Base-by-base conservation (phyloP, 2,797 vertebrate species). In the Gila robusta region DNA sequence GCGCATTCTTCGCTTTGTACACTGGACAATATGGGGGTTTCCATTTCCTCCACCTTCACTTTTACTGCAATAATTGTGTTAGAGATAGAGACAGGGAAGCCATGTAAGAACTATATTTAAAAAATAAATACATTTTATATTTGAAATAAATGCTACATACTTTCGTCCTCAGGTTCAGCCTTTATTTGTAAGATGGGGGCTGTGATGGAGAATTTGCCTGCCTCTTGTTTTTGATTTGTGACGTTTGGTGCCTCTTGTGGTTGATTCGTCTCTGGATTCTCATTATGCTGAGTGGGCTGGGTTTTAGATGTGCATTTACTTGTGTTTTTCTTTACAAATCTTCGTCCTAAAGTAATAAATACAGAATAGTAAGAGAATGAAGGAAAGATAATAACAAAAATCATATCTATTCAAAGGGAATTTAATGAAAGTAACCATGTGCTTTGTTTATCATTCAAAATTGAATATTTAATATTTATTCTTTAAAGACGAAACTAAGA, bases 21-120 rank as follows among this genome's bases (percentile, higher is more conserved):
- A 17, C 16, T 70, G 4, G 84, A 44, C 19, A 94, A 92, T 0
- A 93, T 93, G 0, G 92, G 91, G 4, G 95, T 96, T 92, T 98
- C 98, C 89, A 97, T 90, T 80, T 96, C 96, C 87, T 96, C 96
- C 82, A 95, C 96, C 93, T 98, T 98, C 56, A 98, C 97, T 52
- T 92, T 92, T 87, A 98, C 96, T 0, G 96, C 89, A 81, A 95
- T 93, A 52, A 98, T 96, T 98, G 47, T 49, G 62, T 64, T 6
- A 26, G 0, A 35, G 62, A 64, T n/a, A 35, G 23, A 67, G 39
- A 69, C 11, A 86, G 9, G 6, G 10, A 81, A 66, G 83, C 35
- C n/a, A 76, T 28, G 37, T 73, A 5, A 28, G 11, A 67, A 54
- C 1, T 26, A 17, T 5, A 17, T 17, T 49, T 49, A 17, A 49